phyloP scores from a whole-genome alignment of 2,888 invertebrate species.

The Apamea sordens region DNA sequence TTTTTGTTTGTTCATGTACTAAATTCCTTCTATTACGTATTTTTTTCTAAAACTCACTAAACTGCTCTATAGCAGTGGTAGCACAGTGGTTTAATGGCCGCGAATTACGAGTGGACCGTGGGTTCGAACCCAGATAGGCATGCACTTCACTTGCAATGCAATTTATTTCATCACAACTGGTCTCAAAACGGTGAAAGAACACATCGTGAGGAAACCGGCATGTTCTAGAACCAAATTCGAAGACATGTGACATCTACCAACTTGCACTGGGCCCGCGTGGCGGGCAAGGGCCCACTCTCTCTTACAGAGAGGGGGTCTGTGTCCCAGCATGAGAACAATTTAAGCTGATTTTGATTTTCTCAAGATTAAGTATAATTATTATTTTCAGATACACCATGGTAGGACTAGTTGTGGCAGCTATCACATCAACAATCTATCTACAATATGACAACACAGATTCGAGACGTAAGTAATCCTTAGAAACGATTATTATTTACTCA shows the following conservation, averaged over 20 bases:
- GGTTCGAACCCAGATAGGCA: not conserved
- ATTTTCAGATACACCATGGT: constrained; percentile 32
- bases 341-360: not conserved
- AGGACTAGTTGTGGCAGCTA: constrained; percentile 28
- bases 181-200: no score
- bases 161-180: no score
- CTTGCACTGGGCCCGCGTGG: not conserved
- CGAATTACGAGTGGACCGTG: no score
- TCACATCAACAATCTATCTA: constrained; percentile 46
- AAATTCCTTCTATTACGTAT: not conserved
- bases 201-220: no score
- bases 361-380: not conserved
- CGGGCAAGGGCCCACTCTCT: not conserved
- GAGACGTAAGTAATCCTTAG: constrained; percentile 33
- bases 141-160: no score
- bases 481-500: not conserved
- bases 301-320: not conserved
- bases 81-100: not conserved
- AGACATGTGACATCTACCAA: not conserved
- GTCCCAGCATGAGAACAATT: no score
- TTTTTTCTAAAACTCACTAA: not conserved
- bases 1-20: not conserved
- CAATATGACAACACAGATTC: constrained; percentile 40
- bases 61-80: not conserved
- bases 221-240: not conserved